Evolutionary conservation across 2,113 vertebrate genomes (phyloP).

Genomic region (Sceloporus undulatus): DNA sequence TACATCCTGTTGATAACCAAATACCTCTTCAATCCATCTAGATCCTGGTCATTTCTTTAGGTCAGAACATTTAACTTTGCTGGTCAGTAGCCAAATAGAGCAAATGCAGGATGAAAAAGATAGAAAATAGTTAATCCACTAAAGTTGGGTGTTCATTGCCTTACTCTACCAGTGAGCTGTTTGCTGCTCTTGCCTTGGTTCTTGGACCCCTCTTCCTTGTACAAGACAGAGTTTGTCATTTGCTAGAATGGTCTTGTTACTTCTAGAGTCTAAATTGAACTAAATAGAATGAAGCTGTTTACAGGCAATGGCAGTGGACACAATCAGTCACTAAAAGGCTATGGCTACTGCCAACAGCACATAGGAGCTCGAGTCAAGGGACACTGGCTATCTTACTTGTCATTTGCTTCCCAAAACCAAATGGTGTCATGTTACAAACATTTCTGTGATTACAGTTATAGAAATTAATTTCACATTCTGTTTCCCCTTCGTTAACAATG

Average conservation of each 20-base stretch:
- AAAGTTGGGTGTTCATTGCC: conserved; percentile 52
- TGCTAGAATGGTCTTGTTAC: neutral
- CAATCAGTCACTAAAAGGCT: neutral
- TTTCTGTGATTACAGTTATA: conserved; percentile 19
- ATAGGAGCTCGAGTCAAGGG: neutral
- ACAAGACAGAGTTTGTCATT: neutral
- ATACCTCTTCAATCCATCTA: conserved; percentile 22
- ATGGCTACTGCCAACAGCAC: neutral
- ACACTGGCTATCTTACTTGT: neutral
- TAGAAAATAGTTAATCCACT: conserved; percentile 19
- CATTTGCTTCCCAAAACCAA: conserved; percentile 24
- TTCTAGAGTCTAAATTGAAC: neutral
- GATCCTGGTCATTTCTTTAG: conserved; percentile 49
- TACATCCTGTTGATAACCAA: conserved; percentile 24
- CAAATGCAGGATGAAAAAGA: conserved; percentile 3
- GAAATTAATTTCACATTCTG: neutral
- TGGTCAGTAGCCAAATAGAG: conserved; percentile 24
- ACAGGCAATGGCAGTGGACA: neutral
- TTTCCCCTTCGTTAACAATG: conserved; percentile 1
- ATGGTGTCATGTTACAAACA: neutral
- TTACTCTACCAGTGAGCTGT: conserved; percentile 29
- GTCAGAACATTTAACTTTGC: conserved; percentile 30
- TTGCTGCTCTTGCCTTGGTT: neutral
- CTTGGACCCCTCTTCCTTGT: neutral
- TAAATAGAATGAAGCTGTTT: neutral